A percentile compares a stretch with the other conserved stretches of the same genome.
phyloP scores from a whole-genome alignment of 2,888 invertebrate species.

The Octodonta nipae region DNA sequence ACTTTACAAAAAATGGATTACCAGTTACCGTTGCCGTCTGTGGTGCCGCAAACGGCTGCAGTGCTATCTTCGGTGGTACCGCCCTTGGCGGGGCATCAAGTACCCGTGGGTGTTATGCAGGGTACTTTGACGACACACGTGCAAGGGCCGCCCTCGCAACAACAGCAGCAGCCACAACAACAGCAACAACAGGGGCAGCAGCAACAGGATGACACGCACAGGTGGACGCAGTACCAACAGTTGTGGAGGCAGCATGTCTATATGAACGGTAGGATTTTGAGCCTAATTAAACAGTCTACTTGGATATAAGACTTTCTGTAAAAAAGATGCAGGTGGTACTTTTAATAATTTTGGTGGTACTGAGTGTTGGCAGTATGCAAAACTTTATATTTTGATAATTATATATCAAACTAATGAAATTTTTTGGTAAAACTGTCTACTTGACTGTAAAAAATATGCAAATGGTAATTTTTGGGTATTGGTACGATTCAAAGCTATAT shows the following conservation, averaged over 20 bases:
- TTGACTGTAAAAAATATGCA: too few relatives aligned
- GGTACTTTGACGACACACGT: slow-evolving; percentile 52
- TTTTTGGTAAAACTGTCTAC: too few relatives aligned
- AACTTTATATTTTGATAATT: too few relatives aligned
- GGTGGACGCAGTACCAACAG: slow-evolving; percentile 64
- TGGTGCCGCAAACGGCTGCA: slow-evolving; percentile 36
- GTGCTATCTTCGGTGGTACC: slow-evolving; percentile 30
- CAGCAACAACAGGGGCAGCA: slow-evolving; percentile 26
- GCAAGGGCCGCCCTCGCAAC: slow-evolving; percentile 25
- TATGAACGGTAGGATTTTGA: slow-evolving; percentile 55
- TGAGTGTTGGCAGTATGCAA: too few relatives aligned
- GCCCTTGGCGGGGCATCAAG: slow-evolving; percentile 35
- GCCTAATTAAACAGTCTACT: too few relatives aligned
- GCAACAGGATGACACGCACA: slow-evolving; percentile 39
- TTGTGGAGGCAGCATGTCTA: slow-evolving; percentile 70
- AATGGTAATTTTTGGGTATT: too few relatives aligned
- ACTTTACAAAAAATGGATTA: slow-evolving; percentile 35
- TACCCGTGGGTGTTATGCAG: slow-evolving; percentile 51
- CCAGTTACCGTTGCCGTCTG: slow-evolving; percentile 42
- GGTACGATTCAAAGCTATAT: too few relatives aligned
- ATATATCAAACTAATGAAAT: too few relatives aligned
- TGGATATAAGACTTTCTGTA: too few relatives aligned
- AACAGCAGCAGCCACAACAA: slow-evolving; percentile 27
- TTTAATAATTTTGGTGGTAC: slow-evolving; percentile 6
- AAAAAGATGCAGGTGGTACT: slow-evolving; percentile 5